Evolutionary conservation across 2,888 invertebrate species (phyloP).

Genomic region (Lissonota sp.): DNA sequence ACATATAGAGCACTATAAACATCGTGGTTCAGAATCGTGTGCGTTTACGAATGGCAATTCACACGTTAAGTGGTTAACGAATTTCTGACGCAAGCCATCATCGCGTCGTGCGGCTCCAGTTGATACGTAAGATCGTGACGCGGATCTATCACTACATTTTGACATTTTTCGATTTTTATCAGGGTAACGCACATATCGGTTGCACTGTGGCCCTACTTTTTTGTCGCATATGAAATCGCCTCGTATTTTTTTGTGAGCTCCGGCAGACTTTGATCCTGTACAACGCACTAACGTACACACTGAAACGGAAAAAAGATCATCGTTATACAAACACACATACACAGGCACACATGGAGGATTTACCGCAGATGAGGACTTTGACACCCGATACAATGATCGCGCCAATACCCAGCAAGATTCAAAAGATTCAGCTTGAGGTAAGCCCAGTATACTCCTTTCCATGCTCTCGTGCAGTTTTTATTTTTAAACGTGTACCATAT

Average conservation of each 20-base stretch:
- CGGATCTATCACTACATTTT: too few species aligned
- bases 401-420: constrained; percentile 64
- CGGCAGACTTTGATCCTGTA: constrained; percentile 30
- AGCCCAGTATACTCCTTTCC: constrained; percentile 28
- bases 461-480: background rate
- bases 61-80: constrained; percentile 10
- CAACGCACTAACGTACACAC: constrained; percentile 14
- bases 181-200: background rate
- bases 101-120: constrained; percentile 19
- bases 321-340: background rate
- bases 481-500: background rate
- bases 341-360: constrained; percentile 83
- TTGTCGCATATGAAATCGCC: constrained; percentile 32
- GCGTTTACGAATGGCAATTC: background rate
- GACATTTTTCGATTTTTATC: background rate
- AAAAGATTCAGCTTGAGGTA: constrained; percentile 69
- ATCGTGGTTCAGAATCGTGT: background rate
- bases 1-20: too few species aligned
- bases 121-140: constrained; percentile 34
- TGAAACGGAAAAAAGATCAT: background rate
- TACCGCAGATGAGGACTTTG: constrained; percentile 85
- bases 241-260: background rate
- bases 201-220: background rate
- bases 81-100: constrained; percentile 39
- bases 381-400: constrained; percentile 82